Base-by-base conservation (phyloP, 2,797 vertebrate genomes). In the Urophycis tenuis region DNA sequence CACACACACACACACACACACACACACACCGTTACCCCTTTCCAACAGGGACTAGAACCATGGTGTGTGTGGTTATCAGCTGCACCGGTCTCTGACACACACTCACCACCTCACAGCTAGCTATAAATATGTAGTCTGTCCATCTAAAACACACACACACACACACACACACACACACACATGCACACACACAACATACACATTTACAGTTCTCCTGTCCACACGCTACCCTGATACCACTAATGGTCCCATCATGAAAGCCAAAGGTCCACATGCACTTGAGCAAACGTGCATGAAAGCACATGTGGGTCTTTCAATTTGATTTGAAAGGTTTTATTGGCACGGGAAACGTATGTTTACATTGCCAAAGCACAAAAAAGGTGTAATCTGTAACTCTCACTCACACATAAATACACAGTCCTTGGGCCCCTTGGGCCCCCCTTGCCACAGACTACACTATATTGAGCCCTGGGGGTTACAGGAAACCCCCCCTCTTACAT, bases 61-160 rank as follows among this genome's bases (percentile, higher is more conserved):
- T 5, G n/a, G 7, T 25, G 30, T 71, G 75, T 22, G 41, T 31
- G n/a, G 64, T 71, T 71, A 70, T 39, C 33, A 75, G 49, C 75
- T 49, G 76, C 11, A 22, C 17, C 53, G n/a, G 1, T 9, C 78
- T 69, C n/a, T 49, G 25, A 36, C 35, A 72, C n/a, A 53, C 33
- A 39, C 67, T 73, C 41, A 49, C 29, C 71, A 36, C 78, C n/a
- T n/a, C n/a, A 79, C 78, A 53, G 34, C 29, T 69, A 29, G 41
- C 49, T 33, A 80, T 75, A 75, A 75, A 75, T 36, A 78, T 69
- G 11, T n/a, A 69, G 14, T 12, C 22, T n/a, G n/a, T n/a, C 25
- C 69, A 75, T 11, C 34, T 73, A 74, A 39, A 75, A n/a, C 73
- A 71, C 69, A 33, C 53, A 53, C 35, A 74, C 36, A 64, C 29